Evolutionary conservation across 2,797 vertebrate genomes (phyloP).

Genomic region (Tympanoctomys barrerae): DNA sequence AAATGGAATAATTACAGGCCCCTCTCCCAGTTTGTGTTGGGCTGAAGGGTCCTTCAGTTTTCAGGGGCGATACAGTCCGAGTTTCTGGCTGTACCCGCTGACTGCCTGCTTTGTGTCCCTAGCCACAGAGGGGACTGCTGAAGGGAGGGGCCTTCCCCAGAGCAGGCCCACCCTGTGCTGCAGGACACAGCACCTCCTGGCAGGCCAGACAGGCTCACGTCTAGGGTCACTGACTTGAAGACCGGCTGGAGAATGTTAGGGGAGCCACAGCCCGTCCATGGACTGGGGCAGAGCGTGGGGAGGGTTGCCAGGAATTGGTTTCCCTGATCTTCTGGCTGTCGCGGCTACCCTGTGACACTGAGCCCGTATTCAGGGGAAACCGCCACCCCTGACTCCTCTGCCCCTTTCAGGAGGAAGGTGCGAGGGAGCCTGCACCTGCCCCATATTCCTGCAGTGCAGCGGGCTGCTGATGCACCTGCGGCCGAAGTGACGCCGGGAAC

Average conservation of each 20-base stretch:
- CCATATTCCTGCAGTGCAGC: conserved; percentile 67
- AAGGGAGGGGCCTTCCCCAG: background rate
- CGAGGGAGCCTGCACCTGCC: background rate
- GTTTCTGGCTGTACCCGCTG: background rate
- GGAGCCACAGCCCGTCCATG: background rate
- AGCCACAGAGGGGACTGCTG: background rate
- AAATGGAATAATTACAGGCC: background rate
- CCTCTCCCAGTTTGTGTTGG: background rate
- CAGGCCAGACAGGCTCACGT: background rate
- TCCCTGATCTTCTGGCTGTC: background rate
- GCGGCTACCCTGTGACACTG: background rate
- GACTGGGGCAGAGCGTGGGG: background rate
- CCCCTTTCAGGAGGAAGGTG: background rate
- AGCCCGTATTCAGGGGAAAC: background rate
- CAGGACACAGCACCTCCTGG: background rate
- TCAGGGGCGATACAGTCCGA: background rate
- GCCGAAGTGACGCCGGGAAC: conserved; percentile 32
- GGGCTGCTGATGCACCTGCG: conserved; percentile 18
- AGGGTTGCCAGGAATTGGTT: background rate
- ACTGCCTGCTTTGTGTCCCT: background rate
- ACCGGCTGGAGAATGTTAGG: background rate
- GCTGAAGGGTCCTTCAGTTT: background rate
- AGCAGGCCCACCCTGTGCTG: background rate
- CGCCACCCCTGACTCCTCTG: background rate
- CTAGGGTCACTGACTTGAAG: background rate